These are phyloP conservation scores for Wasmannia auropunctata DNA, from an alignment of 1,140 invertebrate genomes.

Conservation along the genomic window DNA sequence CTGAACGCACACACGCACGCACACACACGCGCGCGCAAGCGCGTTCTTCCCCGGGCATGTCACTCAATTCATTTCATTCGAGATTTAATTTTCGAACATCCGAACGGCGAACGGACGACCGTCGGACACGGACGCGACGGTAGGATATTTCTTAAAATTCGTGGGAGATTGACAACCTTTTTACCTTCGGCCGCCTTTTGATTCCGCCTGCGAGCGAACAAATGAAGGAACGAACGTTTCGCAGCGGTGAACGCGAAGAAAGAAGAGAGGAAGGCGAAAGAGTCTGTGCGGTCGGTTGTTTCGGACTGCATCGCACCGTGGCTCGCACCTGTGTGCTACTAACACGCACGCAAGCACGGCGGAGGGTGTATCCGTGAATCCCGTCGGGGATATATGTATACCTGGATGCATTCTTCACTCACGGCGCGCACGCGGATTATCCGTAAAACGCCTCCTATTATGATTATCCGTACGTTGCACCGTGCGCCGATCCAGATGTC, in stretches of 20 bases:
- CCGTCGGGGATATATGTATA: constrained; percentile 46
- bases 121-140: not conserved
- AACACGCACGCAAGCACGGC: not conserved
- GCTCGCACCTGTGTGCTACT: constrained; percentile 46
- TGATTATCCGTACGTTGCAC: constrained; percentile 71
- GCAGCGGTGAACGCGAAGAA: constrained; percentile 6
- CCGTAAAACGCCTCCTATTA: constrained; percentile 74
- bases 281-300: constrained; percentile 63
- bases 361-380: constrained; percentile 32
- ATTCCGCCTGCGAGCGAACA: constrained; percentile 2
- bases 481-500: constrained; percentile 70
- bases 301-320: constrained; percentile 4
- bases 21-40: too few species aligned
- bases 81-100: not conserved
- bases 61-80: not conserved
- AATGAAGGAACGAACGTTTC: too few species aligned
- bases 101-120: too few species aligned
- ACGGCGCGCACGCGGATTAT: constrained; percentile 68
- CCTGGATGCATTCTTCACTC: constrained; percentile 59
- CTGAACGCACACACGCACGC: not conserved
- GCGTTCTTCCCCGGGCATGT: not conserved
- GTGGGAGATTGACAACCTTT: not conserved
- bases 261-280: constrained; percentile 29
- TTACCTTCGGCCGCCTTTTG: not conserved
- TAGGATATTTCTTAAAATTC: constrained; percentile 2